phyloP scores from a whole-genome alignment of 2,888 invertebrate genomes.

The Mesorhabditis spiculigera region DNA sequence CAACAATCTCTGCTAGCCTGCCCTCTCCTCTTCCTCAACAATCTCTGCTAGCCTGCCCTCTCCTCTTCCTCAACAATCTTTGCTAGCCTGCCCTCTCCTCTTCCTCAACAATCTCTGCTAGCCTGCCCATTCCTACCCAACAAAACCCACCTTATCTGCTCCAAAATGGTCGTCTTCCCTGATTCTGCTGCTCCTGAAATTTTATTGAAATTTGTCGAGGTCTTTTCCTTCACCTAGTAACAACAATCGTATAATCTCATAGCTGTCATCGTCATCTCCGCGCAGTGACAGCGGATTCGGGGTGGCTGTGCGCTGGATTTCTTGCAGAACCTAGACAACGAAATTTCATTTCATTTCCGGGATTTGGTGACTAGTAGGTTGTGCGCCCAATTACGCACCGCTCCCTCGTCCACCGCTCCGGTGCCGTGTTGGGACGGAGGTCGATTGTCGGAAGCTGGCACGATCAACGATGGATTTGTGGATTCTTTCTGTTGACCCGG shows the following conservation, averaged over 20 bases:
- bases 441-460: not conserved
- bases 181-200: slow-evolving; percentile 45
- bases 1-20: too few relatives aligned
- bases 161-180: slow-evolving; percentile 47
- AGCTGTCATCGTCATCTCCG: not conserved
- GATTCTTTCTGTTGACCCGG: not conserved
- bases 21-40: too few relatives aligned
- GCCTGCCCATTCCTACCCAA: too few relatives aligned
- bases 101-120: too few relatives aligned
- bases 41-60: too few relatives aligned
- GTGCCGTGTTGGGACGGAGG: not conserved
- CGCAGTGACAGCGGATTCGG: not conserved
- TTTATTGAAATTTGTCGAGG: not conserved
- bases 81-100: too few relatives aligned
- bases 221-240: slow-evolving; percentile 3
- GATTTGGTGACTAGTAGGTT: too few relatives aligned
- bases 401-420: not conserved
- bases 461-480: not conserved
- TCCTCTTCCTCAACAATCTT: too few relatives aligned
- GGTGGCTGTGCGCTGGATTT: not conserved
- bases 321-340: not conserved
- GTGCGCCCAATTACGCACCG: too few relatives aligned
- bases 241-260: not conserved
- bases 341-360: too few relatives aligned
- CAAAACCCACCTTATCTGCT: slow-evolving; percentile 36